Conservation (phyloP, 2,888 invertebrate genomes). For the Chymomyza amoena region DNA sequence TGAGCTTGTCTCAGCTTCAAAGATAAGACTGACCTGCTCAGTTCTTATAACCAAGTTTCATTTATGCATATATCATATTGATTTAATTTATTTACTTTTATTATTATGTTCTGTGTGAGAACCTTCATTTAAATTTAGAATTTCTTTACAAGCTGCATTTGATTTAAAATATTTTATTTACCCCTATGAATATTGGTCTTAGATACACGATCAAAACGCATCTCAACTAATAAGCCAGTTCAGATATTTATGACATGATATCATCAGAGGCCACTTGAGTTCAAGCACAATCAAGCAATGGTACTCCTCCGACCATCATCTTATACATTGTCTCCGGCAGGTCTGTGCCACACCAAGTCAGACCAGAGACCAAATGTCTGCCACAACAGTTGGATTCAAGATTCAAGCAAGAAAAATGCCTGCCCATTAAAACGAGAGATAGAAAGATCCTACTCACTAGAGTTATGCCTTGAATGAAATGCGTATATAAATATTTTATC, state of each 20-base stretch:
- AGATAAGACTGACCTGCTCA: too few species aligned
- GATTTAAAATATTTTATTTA: not conserved
- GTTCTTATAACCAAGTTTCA: not conserved
- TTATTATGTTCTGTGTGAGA: not conserved
- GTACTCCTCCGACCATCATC: not conserved
- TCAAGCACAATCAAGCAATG: slow-evolving; percentile 20
- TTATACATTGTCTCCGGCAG: slow-evolving; percentile 45
- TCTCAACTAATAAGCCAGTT: slow-evolving; percentile 55
- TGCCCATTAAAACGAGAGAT: slow-evolving; percentile 55
- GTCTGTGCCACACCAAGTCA: slow-evolving; percentile 34
- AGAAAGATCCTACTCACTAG: slow-evolving; percentile 23
- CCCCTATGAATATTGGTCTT: slow-evolving; percentile 9
- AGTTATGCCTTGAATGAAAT: slow-evolving; percentile 66
- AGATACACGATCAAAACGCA: slow-evolving; percentile 17
- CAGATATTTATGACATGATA: slow-evolving; percentile 74
- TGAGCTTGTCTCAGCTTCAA: too few species aligned
- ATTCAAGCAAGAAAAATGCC: slow-evolving; percentile 18
- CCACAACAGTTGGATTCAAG: slow-evolving; percentile 10
- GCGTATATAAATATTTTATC: slow-evolving; percentile 75
- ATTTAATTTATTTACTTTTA: not conserved
- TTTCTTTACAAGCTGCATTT: not conserved
- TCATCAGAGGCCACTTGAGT: slow-evolving; percentile 51
- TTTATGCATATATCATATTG: not conserved
- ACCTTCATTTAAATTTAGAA: not conserved
- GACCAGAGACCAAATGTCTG: slow-evolving; percentile 65